Base-by-base conservation (phyloP, 2,888 invertebrate genomes). In the Cancer borealis region DNA sequence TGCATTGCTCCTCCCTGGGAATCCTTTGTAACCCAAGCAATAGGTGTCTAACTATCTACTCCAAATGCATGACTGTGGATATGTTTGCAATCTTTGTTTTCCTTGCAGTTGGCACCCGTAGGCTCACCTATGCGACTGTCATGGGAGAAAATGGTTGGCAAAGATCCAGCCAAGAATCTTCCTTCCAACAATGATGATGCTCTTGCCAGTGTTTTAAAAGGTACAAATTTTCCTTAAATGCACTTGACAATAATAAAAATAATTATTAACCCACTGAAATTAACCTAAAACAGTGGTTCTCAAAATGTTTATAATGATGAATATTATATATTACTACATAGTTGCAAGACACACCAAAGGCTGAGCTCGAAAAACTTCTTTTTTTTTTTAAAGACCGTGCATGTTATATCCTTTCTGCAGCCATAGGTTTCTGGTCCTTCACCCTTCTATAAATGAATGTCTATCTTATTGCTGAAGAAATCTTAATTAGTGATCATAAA, bases 121-220 rank as follows among this genome's bases (percentile, higher is more conserved):
- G 54, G 87, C 14, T 92, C 93, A 14, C 92, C 95, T 0, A 90
- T 87, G 93, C 73, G 92, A 91, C 14, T 93, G 39, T 92, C 95
- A 4, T 95, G 95, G 95, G 93, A 95, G 39, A 88, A 88, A 10
- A 46, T 91, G 39, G 95, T 95, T 8, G 92, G 90, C 4, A 95
- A 93, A 30, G 92, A 95, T 73, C 93, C 95, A 12, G 14, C 84
- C 45, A 95, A 89, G 14, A 95, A 95, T 47, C 93, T 95, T 0
- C 93, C 93, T 12, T 26, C 26, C 54, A 93, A 92, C 91, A 95
- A 95, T 30, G 92, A 93, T 73, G 93, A 95, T 54, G 95, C 95
- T 17, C 87, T 95, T 26, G 66, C 84, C 3, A 92, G 87, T 84
- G 95, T 95, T 21, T 87, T 95, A 6, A 84, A 95, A 92, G 95